Conservation (phyloP, 2,888 invertebrate species). For the Stegophylla sp. region DNA sequence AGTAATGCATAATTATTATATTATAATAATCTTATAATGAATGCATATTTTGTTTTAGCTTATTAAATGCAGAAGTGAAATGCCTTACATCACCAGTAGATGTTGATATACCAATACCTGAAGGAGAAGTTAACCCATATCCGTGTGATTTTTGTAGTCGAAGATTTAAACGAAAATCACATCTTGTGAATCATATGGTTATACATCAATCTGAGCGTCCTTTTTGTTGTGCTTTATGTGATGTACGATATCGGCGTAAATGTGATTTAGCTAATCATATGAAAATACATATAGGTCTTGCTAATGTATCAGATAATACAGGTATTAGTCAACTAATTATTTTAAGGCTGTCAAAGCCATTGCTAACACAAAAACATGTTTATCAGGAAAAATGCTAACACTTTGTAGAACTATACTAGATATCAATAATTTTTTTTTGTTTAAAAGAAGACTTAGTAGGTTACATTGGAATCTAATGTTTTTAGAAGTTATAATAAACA, state of each 20-base stretch:
- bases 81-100: slow-evolving; percentile 71
- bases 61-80: slow-evolving; percentile 69
- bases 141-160: slow-evolving; percentile 87
- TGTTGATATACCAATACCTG: slow-evolving; percentile 78
- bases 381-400: too few relatives aligned
- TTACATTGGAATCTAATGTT: too few relatives aligned
- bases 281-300: slow-evolving; percentile 67
- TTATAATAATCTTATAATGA: not conserved
- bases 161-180: slow-evolving; percentile 81
- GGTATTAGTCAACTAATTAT: not conserved
- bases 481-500: too few relatives aligned
- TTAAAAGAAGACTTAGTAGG: too few relatives aligned
- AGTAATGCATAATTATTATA: not conserved
- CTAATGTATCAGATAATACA: slow-evolving; percentile 15
- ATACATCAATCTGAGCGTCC: slow-evolving; percentile 85
- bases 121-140: slow-evolving; percentile 77
- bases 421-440: too few relatives aligned
- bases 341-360: slow-evolving; percentile 14
- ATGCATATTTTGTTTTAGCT: slow-evolving; percentile 62
- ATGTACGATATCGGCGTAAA: slow-evolving; percentile 79
- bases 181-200: slow-evolving; percentile 85
- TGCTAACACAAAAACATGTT: too few relatives aligned
- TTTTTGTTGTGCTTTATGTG: slow-evolving; percentile 79
- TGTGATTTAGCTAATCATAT: slow-evolving; percentile 83
- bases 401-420: too few relatives aligned